These are phyloP conservation scores for Scolopax bukidnonensis DNA, from an alignment of 2,797 vertebrate genomes.

Conservation along the genomic window DNA sequence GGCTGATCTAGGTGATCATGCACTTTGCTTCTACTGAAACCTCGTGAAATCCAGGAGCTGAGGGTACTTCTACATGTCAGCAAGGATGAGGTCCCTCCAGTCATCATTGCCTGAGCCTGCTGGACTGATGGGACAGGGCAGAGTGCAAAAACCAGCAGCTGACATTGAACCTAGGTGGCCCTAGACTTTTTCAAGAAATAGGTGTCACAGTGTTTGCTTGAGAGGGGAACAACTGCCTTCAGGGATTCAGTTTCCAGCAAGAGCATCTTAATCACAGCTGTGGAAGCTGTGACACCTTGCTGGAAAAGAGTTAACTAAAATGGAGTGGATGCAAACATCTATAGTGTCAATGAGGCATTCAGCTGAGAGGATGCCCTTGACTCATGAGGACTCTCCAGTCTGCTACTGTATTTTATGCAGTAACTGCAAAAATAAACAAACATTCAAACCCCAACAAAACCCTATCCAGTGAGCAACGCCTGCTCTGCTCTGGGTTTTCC, in stretches of 20 bases:
- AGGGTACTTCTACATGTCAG: neutral
- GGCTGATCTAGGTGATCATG: accelerated
- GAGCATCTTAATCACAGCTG: neutral
- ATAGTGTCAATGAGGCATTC: neutral
- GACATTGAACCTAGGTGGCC: neutral
- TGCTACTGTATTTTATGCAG: neutral
- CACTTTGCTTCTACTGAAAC: neutral
- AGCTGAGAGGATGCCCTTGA: neutral
- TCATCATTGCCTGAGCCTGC: neutral
- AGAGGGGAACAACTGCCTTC: neutral
- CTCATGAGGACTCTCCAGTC: neutral
- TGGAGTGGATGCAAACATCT: neutral
- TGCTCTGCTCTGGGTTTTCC: neutral
- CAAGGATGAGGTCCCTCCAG: neutral
- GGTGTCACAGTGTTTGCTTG: neutral
- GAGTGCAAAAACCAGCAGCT: neutral
- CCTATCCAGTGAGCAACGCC: neutral
- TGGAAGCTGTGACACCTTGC: neutral
- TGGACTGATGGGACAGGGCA: neutral
- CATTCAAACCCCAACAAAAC: neutral
- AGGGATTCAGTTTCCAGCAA: neutral
- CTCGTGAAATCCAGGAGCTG: neutral
- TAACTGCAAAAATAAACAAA: neutral
- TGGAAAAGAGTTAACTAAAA: neutral
- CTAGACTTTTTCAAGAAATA: neutral